Base-by-base conservation (phyloP, 2,888 invertebrate species). In the Bibio marci region DNA sequence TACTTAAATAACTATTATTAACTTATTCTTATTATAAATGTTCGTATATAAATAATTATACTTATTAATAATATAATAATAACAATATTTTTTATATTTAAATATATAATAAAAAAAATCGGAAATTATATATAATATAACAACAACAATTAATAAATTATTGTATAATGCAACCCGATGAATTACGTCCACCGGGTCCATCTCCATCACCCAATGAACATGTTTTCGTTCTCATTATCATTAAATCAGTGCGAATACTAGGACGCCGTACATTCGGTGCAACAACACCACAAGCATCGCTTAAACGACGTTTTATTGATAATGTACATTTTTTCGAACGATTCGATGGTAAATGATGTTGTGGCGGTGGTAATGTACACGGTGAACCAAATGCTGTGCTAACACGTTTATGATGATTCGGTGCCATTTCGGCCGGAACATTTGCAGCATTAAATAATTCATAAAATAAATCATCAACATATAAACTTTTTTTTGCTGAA, bases 251-350 rank as follows among this genome's bases (percentile, higher is more conserved):
- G 44, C 87, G 69, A 47, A 90, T 83, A 59, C 85, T 85, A 26
- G 88, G 88, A 34, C 88, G 67, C 38, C 87, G 67, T 1, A 82
- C 87, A 54, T 86, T 86, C 3, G 86, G 83, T n/a, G 85, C 81
- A 15, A 87, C 82, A 6, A 86, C 83, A 4, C 87, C 87, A 52
- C 85, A 86, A 2, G 87, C 87, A 53, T 87, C 87, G 46, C 85
- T 86, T 48, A 86, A 63, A 38, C 83, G 70, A 42, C 85, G 67
- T 50, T 86, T 81, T 45, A 87, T 82, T 34, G 83, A 82, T 39
- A 87, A 65, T 3, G 81, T 80, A 51, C 80, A 78, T 58, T 76
- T 78, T 55, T 79, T 79, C 52, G 71, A 70, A 50, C 73, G 69
- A 54, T 70, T 75, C 32, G 70, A 66, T 44, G 73, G 72, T 25